A percentile compares a stretch with the other conserved stretches of the same genome.
Conservation (phyloP, 2,113 vertebrate genomes). For the Hippocampus mohnikei region DNA sequence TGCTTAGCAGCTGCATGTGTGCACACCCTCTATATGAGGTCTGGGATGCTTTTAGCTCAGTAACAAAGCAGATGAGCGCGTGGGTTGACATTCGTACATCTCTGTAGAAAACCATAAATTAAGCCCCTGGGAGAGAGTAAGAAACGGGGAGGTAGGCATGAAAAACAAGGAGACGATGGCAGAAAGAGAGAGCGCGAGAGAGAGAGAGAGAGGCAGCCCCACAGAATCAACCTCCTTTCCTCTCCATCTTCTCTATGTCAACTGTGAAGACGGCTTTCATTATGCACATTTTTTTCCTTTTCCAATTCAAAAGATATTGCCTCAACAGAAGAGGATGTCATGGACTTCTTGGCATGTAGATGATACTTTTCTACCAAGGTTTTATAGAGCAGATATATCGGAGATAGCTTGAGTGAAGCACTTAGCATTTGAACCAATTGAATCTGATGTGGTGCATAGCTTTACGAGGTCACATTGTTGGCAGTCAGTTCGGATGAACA, state of each 20-base stretch:
- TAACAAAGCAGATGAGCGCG: constrained; percentile 57
- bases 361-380: background rate
- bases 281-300: constrained; percentile 44
- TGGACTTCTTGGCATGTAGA: constrained; percentile 22
- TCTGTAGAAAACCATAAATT: constrained; percentile 67
- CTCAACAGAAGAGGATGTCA: constrained; percentile 29
- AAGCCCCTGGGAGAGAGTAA: constrained; percentile 60
- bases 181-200: background rate
- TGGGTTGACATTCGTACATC: constrained; percentile 62
- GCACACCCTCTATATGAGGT: constrained; percentile 26
- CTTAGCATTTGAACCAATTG: background rate
- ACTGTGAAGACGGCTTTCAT: constrained; percentile 58
- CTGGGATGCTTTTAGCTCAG: constrained; percentile 42
- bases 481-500: constrained; percentile 34
- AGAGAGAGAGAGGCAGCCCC: constrained; percentile 32
- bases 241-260: constrained; percentile 35
- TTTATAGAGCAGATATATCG: background rate
- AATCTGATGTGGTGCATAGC: background rate
- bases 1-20: background rate
- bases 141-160: constrained; percentile 44
- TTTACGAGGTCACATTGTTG: constrained; percentile 17
- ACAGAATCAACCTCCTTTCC: constrained; percentile 43
- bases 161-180: constrained; percentile 22
- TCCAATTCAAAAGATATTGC: constrained; percentile 41
- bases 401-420: background rate